Evolutionary conservation across 53 echinoderm and acorn worm species (phyloP), one percentile per base, ranked within the genome.

Genomic region (Echinometra lucunter): DNA sequence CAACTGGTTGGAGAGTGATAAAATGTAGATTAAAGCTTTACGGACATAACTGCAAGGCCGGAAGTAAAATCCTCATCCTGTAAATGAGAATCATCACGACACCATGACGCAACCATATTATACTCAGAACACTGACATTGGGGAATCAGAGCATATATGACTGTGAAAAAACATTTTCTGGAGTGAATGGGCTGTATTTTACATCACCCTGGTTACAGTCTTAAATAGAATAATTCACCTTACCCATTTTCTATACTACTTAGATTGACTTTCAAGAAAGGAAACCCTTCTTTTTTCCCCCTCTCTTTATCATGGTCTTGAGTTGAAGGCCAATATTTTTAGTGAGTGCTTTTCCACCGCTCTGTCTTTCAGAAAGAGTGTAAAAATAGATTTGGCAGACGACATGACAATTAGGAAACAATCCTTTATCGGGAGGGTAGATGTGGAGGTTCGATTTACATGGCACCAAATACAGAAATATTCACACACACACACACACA

Each of bases 331-430:
- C 44, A 81, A 13, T 42, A 42, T 10, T 42, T 44, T 7, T 44
- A 44, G 0, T 69, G 34, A 81, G 81, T 81, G 81, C 81, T 6
- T 44, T 81, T 81, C 23, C 75, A 11, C 23, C 44, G 17, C 44
- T 6, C 21, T 81, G 38, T 38, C 81, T 0, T 81, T 25, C 8
- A 13, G 32, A 15, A 1, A 34, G 32, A 34, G 32, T 15, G 44
- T 44, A 38, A 44, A 85, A 49, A 85, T 49, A 49, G 85, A 81
- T 85, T 13, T 16, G n/a, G 11, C 49, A 49, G 85, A 49, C 28
- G n/a, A 45, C 85, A 9, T 85, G 30, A 28, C 49, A 85, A 28
- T 85, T 23, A 85, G 49, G 85, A 45, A 85, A n/a, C 85, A 28
- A 85, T 53, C 49, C 85, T 45, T 45, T 49, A 85, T 85, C 49